Conservation (phyloP, 2,113 vertebrate genomes). For the Rhea pennata region DNA sequence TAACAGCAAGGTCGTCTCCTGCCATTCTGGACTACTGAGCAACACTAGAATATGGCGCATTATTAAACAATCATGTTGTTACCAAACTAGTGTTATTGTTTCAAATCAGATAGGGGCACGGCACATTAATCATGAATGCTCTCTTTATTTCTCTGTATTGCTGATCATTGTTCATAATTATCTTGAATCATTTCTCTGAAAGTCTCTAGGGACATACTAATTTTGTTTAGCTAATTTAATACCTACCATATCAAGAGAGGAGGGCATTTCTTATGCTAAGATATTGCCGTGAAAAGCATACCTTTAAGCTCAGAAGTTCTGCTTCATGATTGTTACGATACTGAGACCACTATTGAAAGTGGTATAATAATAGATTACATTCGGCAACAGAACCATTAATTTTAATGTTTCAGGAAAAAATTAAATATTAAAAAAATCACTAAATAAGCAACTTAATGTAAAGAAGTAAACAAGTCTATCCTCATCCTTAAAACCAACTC, state of each 20-base stretch:
- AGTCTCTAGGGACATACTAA: background rate
- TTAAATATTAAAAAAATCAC: background rate
- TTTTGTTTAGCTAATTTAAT: background rate
- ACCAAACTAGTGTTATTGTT: background rate
- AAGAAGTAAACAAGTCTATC: background rate
- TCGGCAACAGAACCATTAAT: background rate
- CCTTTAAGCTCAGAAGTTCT: background rate
- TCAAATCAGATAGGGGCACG: accelerated
- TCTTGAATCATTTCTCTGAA: background rate
- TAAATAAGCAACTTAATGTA: background rate
- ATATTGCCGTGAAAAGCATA: background rate
- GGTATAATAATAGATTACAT: background rate
- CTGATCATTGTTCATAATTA: background rate
- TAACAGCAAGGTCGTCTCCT: background rate
- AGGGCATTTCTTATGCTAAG: background rate
- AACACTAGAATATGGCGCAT: background rate
- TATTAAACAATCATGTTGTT: background rate
- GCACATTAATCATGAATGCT: background rate
- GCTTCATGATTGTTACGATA: background rate
- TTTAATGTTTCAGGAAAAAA: no score
- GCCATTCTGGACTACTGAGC: background rate
- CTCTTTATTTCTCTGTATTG: background rate
- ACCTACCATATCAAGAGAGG: background rate
- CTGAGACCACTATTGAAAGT: background rate
- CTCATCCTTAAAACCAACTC: background rate